A percentile compares a stretch with the other conserved stretches of the same genome.
phyloP scores from a whole-genome alignment of 2,113 vertebrate genomes.

The Muntiacus reevesi region DNA sequence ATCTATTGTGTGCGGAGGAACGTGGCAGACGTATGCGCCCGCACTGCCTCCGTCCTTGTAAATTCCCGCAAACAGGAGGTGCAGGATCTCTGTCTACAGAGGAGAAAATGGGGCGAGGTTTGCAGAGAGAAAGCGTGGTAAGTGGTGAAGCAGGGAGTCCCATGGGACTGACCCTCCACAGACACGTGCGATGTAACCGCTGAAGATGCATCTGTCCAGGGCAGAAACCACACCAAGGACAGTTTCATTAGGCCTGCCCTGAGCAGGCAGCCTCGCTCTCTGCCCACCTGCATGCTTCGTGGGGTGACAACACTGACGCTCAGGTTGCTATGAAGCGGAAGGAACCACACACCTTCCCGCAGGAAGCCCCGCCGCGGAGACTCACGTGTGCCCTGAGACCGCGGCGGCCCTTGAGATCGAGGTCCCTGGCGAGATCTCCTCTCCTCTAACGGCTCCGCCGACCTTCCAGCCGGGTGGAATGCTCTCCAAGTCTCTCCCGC shows the following conservation, averaged over 20 bases:
- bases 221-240: not conserved
- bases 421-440: not conserved
- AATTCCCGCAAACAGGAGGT: accelerated
- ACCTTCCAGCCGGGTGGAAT: not conserved
- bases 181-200: accelerated
- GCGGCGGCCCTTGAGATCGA: accelerated
- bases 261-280: accelerated
- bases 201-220: accelerated
- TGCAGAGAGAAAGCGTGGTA: accelerated
- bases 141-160: not conserved
- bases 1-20: not conserved
- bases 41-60: accelerated
- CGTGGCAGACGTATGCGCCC: accelerated
- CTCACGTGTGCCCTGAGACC: not conserved
- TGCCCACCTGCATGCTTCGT: not conserved
- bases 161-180: accelerated
- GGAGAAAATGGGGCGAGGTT: accelerated
- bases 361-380: accelerated
- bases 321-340: not conserved
- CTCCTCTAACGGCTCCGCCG: accelerated
- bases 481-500: too few relatives aligned
- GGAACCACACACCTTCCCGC: accelerated
- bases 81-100: accelerated
- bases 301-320: accelerated
- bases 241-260: too few relatives aligned